Conservation (phyloP, 2,113 vertebrate species). For the Elanoides forficatus region DNA sequence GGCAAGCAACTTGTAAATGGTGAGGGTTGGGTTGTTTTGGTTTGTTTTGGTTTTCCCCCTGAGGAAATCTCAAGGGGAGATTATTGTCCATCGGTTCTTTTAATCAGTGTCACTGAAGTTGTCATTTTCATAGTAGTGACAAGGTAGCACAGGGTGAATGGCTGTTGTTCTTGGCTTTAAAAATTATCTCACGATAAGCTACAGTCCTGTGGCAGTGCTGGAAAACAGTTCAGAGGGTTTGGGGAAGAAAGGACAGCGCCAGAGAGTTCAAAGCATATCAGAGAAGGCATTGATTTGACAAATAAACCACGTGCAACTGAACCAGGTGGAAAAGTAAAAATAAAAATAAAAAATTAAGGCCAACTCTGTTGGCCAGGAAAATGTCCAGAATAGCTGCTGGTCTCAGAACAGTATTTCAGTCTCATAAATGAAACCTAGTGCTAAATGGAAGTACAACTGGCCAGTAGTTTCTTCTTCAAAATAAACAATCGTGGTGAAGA, state of each 20-base stretch:
- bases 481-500: not conserved
- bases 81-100: not conserved
- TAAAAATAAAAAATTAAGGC: not conserved
- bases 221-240: not conserved
- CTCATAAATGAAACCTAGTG: not conserved
- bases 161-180: not conserved
- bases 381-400: not conserved
- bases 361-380: not conserved
- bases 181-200: not conserved
- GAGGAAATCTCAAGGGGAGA: not conserved
- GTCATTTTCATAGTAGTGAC: not conserved
- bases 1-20: not conserved
- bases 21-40: not conserved
- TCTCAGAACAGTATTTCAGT: not conserved
- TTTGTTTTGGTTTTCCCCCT: too few relatives aligned
- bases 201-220: not conserved
- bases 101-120: not conserved
- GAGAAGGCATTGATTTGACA: not conserved
- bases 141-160: not conserved
- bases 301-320: not conserved
- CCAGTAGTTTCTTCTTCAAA: not conserved
- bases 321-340: not conserved
- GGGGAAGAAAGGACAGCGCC: not conserved
- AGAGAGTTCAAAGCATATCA: not conserved
- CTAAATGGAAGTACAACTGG: not conserved